Base-by-base conservation (phyloP, 2,797 vertebrate genomes). In the Xenops minutus region DNA sequence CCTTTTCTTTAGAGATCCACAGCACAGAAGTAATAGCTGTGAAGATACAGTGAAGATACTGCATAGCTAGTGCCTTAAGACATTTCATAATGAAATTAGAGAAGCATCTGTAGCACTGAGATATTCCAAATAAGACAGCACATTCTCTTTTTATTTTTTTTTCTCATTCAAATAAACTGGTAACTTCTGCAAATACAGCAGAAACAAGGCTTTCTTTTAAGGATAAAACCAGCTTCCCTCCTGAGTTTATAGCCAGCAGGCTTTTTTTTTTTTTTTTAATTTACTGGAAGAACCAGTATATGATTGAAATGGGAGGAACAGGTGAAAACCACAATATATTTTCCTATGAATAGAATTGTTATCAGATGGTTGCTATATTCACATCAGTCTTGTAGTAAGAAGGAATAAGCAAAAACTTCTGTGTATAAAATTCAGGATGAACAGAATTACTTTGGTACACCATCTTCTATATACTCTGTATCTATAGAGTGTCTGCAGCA, bases 11-110 rank as follows among this genome's bases (percentile, higher is more conserved):
- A 90, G 80, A 93, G 52, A 61, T n/a, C 43, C 62, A 49, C 59
- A 79, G 64, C 66, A 62, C 27, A 95, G 80, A 94, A 94, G 55
- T 85, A 95, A 76, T 73, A 46, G 41, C 87, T 96, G 30, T 85
- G 36, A 7, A 69, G 30, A 48, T 68, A 34, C 62, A 82, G 51
- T 51, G 86, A 82, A 63, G 58, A 72, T 34, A 74, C 22, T 51
- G 72, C 66, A 91, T 52, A 96, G 72, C 2, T 85, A 96, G 54
- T 82, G 73, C 92, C 88, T 86, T 56, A 46, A 95, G 85, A 80
- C 6, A 89, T 91, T 97, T 90, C 82, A 87, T 95, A 97, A 96
- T 93, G 95, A 97, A 97, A 97, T 96, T 94, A 96, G 78, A 95
- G 62, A 96, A 93, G 95, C 72, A 96, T 92, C 81, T 80, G 49